Evolutionary conservation across 92 coral and sea anemone genomes (phyloP).

Genomic region (Bergia sp.): DNA sequence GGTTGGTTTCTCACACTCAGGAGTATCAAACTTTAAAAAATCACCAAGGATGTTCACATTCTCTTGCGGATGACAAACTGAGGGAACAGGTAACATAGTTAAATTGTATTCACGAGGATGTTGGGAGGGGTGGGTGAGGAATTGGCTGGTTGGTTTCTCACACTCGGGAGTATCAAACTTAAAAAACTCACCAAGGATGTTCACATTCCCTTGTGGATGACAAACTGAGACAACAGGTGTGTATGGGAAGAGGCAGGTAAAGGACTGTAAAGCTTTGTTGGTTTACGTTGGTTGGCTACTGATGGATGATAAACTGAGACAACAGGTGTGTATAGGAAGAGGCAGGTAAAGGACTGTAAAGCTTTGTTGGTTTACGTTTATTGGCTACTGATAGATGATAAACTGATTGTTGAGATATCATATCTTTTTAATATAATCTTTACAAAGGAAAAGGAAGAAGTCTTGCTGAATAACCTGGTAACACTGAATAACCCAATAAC

Average conservation of each 20-base stretch:
- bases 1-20: no score
- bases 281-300: conserved; percentile 12
- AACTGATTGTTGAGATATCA: no score
- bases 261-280: no score
- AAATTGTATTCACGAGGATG: background rate
- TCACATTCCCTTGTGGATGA: conserved; percentile 83
- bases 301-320: conserved; percentile 72
- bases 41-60: conserved; percentile 74
- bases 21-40: background rate
- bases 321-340: conserved; percentile 55
- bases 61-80: conserved; percentile 79
- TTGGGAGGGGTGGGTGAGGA: background rate
- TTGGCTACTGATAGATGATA: no score
- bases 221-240: conserved; percentile 69
- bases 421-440: background rate
- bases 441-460: background rate
- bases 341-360: background rate
- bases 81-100: conserved; percentile 57
- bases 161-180: no score
- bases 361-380: no score
- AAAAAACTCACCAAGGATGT: conserved; percentile 61
- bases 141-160: no score
- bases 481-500: no score
- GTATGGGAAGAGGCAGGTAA: background rate
- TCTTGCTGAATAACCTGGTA: background rate